Conservation (phyloP, 2,797 vertebrate genomes). For the Tinamus major region DNA sequence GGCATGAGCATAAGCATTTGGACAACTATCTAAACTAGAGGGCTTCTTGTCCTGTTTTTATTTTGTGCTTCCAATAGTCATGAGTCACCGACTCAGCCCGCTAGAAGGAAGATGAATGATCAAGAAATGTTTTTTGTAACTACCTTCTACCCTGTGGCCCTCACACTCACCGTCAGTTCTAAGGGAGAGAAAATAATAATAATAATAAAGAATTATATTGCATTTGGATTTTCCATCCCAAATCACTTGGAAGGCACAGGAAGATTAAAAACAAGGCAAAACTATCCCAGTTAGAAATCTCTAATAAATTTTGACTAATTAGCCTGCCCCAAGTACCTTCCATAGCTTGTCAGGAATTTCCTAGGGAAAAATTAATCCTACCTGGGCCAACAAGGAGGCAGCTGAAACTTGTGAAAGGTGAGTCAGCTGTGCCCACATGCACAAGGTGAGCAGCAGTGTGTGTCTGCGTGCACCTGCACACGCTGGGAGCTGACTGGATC, state of each 20-base stretch:
- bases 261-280: background rate
- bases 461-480: background rate
- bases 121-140: background rate
- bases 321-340: background rate
- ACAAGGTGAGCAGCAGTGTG: background rate
- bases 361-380: background rate
- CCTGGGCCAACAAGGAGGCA: background rate
- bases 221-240: background rate
- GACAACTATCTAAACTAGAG: slow-evolving; percentile 33
- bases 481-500: slow-evolving; percentile 21
- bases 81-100: background rate
- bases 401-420: background rate
- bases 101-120: background rate
- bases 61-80: background rate
- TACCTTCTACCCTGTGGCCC: background rate
- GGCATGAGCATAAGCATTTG: slow-evolving; percentile 30
- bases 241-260: background rate
- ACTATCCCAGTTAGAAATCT: background rate
- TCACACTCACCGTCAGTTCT: background rate
- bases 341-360: background rate
- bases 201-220: background rate
- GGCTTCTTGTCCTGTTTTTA: background rate
- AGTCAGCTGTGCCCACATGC: background rate
- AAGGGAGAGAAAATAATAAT: background rate
- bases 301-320: background rate